phyloP scores from a whole-genome alignment of 2,113 vertebrate genomes.

The Oreochromis spilurus region DNA sequence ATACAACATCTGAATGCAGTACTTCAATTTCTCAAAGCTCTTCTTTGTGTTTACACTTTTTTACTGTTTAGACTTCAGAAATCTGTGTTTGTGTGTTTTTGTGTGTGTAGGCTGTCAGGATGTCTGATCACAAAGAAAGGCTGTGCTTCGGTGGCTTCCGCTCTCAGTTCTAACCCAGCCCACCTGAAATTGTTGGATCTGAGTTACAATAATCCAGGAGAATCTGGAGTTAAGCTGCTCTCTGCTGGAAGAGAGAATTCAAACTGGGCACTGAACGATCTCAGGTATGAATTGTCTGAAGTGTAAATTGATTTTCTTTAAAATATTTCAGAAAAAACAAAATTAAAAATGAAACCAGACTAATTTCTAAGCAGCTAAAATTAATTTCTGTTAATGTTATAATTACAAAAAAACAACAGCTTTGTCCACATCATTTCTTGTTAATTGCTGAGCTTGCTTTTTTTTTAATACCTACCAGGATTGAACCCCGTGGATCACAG shows the following conservation, averaged over 20 bases:
- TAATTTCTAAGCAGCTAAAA: background rate
- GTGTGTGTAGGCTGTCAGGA: background rate
- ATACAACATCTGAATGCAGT: no score
- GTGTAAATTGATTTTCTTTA: background rate
- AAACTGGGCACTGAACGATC: background rate
- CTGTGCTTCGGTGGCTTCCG: background rate
- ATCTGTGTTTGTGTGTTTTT: background rate
- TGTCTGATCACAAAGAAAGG: slow-evolving; percentile 16
- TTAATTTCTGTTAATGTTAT: background rate
- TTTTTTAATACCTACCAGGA: background rate
- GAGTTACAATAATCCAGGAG: background rate
- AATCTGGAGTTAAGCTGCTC: background rate
- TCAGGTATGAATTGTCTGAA: background rate
- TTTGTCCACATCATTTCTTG: background rate
- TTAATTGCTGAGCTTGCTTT: background rate
- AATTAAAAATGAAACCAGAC: background rate
- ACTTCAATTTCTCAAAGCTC: background rate
- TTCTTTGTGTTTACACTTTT: background rate
- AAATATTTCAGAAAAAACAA: background rate
- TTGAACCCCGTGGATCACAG: background rate
- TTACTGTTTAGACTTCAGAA: background rate
- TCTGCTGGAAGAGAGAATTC: background rate
- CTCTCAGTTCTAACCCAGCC: background rate
- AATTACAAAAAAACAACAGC: background rate
- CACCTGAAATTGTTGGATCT: slow-evolving; percentile 1